Evolutionary conservation across 2,113 vertebrate genomes (phyloP), one percentile per base, ranked within the genome.

Genomic region (Grammatotria lemairii): DNA sequence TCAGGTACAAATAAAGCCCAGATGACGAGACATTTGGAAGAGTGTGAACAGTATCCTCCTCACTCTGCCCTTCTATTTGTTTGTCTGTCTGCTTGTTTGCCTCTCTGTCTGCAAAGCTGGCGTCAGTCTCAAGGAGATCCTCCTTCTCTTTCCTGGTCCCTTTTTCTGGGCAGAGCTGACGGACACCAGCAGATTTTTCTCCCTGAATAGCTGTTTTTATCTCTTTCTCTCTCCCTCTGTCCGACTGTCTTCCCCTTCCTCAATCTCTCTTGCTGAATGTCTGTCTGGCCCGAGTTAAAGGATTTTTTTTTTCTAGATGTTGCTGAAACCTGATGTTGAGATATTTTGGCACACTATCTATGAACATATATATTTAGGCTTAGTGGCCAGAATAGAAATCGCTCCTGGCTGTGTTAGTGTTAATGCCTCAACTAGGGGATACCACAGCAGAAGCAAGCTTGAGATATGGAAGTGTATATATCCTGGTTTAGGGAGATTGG

Each of bases 191-290:
- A 92, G 89, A 90, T 58, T 90, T 85, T 89, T 26, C 55, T 83
- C 58, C 84, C 58, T 89, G 80, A 93, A 92, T 88, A 65, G 55
- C 78, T 81, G 80, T 85, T 90, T 89, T 88, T 60, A 91, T 92
- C 82, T 89, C 63, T 80, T 70, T 84, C 58, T 85, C 82, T 45
- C 49, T 89, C 87, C 68, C 65, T 86, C 68, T 60, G 40, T 84
- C 60, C 78, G 21, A 63, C 45, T 53, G 8, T 80, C 87, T 89
- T 49, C 58, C 87, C 54, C 58, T 92, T 87, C 83, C 45, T 91
- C 85, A 75, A 19, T 90, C 85, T 89, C 28, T 73, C 14, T 19
- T 8, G n/a, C 51, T 91, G 80, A 89, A 87, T 83, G 87, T n/a
- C 81, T 85, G 82, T 90, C 89, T 85, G 83, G 86, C 85, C 75